Evolutionary conservation across 1,140 invertebrate species (phyloP).

Genomic region (Pomacea maculata): DNA sequence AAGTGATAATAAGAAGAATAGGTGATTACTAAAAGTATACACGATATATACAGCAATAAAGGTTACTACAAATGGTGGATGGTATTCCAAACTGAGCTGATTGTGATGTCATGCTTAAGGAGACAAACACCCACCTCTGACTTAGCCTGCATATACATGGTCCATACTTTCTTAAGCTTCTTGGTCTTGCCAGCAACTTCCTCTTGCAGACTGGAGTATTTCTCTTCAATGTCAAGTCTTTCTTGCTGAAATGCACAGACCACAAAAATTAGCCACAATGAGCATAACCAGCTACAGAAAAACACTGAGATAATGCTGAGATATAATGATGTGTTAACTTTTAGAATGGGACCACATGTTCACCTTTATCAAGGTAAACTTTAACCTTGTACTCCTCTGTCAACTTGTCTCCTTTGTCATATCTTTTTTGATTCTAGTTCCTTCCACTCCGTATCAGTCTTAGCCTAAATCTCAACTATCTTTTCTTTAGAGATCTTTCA

Average conservation of each 20-base stretch:
- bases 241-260: constrained; percentile 69
- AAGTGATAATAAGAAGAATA: no score
- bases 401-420: neutral
- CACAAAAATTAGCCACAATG: neutral
- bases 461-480: no score
- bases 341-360: no score
- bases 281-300: neutral
- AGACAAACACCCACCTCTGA: constrained; percentile 56
- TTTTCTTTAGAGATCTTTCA: no score
- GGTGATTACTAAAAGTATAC: no score
- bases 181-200: constrained; percentile 91
- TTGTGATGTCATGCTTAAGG: no score
- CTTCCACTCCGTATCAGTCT: no score
- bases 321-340: no score
- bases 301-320: neutral
- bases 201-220: constrained; percentile 88
- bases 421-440: no score
- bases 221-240: constrained; percentile 93
- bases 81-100: no score
- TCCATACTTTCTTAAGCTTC: constrained; percentile 86
- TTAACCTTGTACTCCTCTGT: neutral
- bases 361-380: neutral
- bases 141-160: constrained; percentile 66
- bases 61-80: no score
- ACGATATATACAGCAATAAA: no score